Percentiles rank a stretch among this genome's conserved stretches.
phyloP scores from a whole-genome alignment of 2,888 invertebrate species.

The Baccha elongata region DNA sequence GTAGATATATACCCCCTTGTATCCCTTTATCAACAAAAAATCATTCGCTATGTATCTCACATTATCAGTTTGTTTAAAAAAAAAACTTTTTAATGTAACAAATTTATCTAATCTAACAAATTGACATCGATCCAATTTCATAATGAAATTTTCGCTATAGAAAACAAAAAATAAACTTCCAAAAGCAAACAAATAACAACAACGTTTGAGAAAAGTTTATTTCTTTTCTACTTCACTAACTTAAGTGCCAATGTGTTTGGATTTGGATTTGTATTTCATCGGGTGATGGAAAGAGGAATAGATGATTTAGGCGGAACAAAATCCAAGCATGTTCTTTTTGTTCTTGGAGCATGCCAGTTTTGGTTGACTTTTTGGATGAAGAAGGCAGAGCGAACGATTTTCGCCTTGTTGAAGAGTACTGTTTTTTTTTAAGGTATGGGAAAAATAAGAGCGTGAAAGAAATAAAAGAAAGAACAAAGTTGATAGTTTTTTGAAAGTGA shows the following conservation, averaged over 20 bases:
- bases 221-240: slow-evolving; percentile 80
- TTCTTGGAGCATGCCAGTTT: no score
- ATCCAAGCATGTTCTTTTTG: slow-evolving; percentile 13
- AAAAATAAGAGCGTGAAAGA: slow-evolving; percentile 14
- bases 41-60: neutral
- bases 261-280: slow-evolving; percentile 4
- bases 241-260: slow-evolving; percentile 78
- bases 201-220: slow-evolving; percentile 79
- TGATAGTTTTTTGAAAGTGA: slow-evolving; percentile 39
- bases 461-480: slow-evolving; percentile 21
- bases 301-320: neutral
- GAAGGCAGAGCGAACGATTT: slow-evolving; percentile 40
- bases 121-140: slow-evolving; percentile 82
- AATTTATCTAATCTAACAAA: slow-evolving; percentile 77
- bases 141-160: slow-evolving; percentile 79
- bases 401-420: slow-evolving; percentile 36
- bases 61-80: slow-evolving; percentile 42
- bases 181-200: slow-evolving; percentile 74
- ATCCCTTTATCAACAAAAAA: no score
- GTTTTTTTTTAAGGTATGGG: slow-evolving; percentile 25
- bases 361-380: slow-evolving; percentile 21
- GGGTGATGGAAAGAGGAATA: neutral
- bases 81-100: slow-evolving; percentile 69
- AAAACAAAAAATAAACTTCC: slow-evolving; percentile 73
- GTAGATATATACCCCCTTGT: neutral